Evolutionary conservation across 2,888 invertebrate species (phyloP), one percentile per base, ranked within the genome.

Genomic region (Keiferia lycopersicella): DNA sequence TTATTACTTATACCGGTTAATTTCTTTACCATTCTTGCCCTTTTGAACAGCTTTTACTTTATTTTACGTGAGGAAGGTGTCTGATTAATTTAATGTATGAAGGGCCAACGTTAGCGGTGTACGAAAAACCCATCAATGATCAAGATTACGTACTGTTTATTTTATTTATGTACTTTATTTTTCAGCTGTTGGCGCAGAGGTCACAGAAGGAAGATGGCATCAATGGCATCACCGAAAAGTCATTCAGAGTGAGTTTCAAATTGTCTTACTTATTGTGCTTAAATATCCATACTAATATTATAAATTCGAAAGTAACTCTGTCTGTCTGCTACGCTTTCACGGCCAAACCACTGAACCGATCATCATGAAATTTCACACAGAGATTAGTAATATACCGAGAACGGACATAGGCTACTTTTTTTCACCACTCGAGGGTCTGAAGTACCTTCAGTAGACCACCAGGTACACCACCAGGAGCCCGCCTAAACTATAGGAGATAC

Each of bases 161-260:
- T 30, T 20, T 18, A 1, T 7, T n/a, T 8, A n/a, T 45, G 45
- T 45, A 67, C 77, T 69, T 72, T n/a, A n/a, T n/a, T 90, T 90
- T 10, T 0, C 91, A 96, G 95, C 93, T 95, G 73, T 86, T 96
- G 66, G 93, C 93, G 7, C 94, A 95, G 73, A 93, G 94, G 69
- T 93, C 95, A 39, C 93, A 94, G 65, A 94, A 94, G 67, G 94
- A 95, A 79, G 95, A 94, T 81, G 94, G 94, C 39, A 86, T 95
- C 66, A 94, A 94, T 73, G 96, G 96, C 48, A 94, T 96, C 76
- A 94, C 95, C 1, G 89, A 93, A 65, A 93, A 93, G 61, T 93
- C 94, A n/a, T 95, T 95, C 72, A 89, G 88, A 67, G 94, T 94
- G 80, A 92, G 92, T 84, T 26, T 62, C 30, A 30, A 2, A 30